phyloP scores from a whole-genome alignment of 2,888 invertebrate genomes.

The Suillia variegata region DNA sequence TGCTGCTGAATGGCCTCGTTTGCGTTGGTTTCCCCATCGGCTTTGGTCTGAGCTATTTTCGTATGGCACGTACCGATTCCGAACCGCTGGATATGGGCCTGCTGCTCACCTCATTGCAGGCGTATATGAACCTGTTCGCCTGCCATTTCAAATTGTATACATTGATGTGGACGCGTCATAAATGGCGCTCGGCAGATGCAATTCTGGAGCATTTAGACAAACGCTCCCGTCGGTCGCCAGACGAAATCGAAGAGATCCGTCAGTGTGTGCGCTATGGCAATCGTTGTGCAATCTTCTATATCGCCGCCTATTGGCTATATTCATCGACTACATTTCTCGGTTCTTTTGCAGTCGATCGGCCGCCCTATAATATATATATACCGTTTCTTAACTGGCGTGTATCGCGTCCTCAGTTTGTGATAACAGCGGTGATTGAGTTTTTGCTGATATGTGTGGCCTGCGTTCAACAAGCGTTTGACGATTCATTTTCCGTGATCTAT shows the following conservation, averaged over 20 bases:
- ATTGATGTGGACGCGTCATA: constrained; percentile 18
- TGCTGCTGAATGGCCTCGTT: constrained; percentile 13
- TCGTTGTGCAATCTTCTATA: constrained; percentile 31
- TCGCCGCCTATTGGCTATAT: constrained; percentile 30
- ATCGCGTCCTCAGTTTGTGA: constrained; percentile 30
- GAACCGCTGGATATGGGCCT: constrained; percentile 33
- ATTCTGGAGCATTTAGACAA: constrained; percentile 33
- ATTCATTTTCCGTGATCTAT: constrained; percentile 34
- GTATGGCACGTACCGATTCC: neutral
- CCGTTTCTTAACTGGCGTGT: constrained; percentile 34
- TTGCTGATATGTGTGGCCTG: constrained; percentile 26
- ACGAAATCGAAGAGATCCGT: constrained; percentile 27
- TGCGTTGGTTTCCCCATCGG: neutral
- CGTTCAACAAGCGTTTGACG: constrained; percentile 30
- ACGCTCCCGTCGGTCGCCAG: constrained; percentile 17
- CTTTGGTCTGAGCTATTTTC: neutral
- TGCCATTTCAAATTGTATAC: constrained; percentile 32
- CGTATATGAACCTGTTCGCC: constrained; percentile 33
- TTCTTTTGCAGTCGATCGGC: constrained; percentile 26
- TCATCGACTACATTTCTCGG: constrained; percentile 25
- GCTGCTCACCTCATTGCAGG: constrained; percentile 39
- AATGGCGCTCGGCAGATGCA: constrained; percentile 22
- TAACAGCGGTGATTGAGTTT: constrained; percentile 25
- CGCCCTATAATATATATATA: constrained; percentile 33
- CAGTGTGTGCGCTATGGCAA: constrained; percentile 28